Conservation (phyloP, 2,888 invertebrate species). For the Geophilus truncorum region DNA sequence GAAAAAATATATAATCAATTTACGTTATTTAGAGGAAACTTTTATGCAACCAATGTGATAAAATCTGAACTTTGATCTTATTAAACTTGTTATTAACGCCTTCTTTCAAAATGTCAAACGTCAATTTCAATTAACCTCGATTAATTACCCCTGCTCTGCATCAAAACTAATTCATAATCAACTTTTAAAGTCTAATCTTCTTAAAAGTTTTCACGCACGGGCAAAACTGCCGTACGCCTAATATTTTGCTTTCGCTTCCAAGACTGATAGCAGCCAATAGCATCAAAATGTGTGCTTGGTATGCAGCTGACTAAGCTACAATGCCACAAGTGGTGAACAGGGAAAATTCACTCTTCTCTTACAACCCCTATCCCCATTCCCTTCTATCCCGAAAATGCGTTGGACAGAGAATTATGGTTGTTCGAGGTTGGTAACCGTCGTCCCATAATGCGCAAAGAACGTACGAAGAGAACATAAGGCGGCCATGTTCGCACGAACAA, state of each 20-base stretch:
- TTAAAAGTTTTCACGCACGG: background rate
- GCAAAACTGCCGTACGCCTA: background rate
- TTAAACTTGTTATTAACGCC: too few species aligned
- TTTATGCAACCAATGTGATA: too few species aligned
- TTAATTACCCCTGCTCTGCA: too few species aligned
- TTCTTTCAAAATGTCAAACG: too few species aligned
- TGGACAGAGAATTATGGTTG: background rate
- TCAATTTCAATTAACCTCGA: too few species aligned
- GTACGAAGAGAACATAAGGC: background rate
- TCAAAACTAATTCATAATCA: too few species aligned
- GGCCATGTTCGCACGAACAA: background rate
- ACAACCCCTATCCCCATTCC: too few species aligned
- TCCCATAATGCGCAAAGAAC: too few species aligned
- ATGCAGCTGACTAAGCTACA: background rate
- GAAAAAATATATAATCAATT: too few species aligned
- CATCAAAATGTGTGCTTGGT: background rate
- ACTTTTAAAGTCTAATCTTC: background rate
- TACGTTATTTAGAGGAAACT: too few species aligned
- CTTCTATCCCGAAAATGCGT: too few species aligned
- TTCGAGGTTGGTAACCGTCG: background rate
- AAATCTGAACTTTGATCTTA: too few species aligned
- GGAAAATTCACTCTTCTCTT: background rate
- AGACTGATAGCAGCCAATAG: background rate
- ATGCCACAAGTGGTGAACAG: background rate
- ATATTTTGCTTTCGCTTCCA: background rate